Evolutionary conservation across 2,797 vertebrate genomes (phyloP), one percentile per base, ranked within the genome.

Genomic region (Hemitrygon akajei): DNA sequence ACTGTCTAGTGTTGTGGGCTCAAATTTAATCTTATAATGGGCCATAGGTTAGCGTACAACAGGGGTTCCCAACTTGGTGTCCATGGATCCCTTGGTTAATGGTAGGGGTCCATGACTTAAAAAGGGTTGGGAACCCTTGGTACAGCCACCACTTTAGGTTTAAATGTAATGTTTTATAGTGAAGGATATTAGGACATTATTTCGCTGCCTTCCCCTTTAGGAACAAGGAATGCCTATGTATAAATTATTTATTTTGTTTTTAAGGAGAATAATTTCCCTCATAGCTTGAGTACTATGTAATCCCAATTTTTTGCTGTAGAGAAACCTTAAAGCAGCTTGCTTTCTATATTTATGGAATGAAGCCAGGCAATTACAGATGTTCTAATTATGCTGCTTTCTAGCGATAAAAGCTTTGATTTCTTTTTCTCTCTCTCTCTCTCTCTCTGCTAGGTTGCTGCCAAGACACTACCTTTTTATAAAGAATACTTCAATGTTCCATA

Each of bases 401-500:
- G 12, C 73, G 37, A 91, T 73, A 47, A 27, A 92, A 75, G 69
- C 94, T 94, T 94, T 95, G 30, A 1, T 96, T 94, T 94, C 95
- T 27, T 73, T 71, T 25, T 9, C 63, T 66, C 14, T 47, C 6
- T 66, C 94, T 94, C n/a, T 94, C 94, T 95, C 63, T 66, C 94
- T 94, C n/a, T 94, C 94, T 94, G 95, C 3, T 96, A 99, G 99
- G 99, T 99, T 97, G 99, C 99, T 95, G 98, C 97, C 95, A 99
- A 99, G 97, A 99, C 99, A 94, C 97, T 99, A 97, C 99, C 99
- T 95, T 99, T 99, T 97, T 99, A 99, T 97, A 99, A 99, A 97
- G 99, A 99, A 94, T 99, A 99, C 97, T 99, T 99, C 97, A 98
- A 95, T 95, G 99, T 99, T 97, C 98, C 99, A 95, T 99, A 99